Evolutionary conservation across 2,888 invertebrate species (phyloP), one percentile per base, ranked within the genome.

Genomic region (Fragum sueziense): DNA sequence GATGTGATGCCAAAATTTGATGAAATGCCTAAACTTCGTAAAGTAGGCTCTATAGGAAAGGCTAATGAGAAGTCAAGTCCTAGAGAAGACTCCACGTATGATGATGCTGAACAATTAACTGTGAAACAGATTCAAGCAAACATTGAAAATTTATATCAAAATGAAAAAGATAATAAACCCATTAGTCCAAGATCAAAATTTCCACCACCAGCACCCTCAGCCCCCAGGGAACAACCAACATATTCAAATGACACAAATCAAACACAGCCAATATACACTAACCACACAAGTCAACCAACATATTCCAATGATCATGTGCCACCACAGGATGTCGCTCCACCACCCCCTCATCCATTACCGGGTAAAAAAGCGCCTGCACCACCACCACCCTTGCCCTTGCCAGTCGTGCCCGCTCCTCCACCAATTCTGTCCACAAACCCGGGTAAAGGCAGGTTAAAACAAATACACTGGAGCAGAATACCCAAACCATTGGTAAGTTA

Each of bases 401-500:
- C 76, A 31, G 17, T 11, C 4, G 34, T 59, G 20, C 73, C 79
- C 22, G 51, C 74, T 6, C 73, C 74, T 4, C 78, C 83, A 20
- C 72, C 78, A n/a, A 20, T 31, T 3, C 14, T 33, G 27, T n/a
- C n/a, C 17, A 33, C 33, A 61, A 33, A 29, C 14, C 27, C 22
- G 14, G 65, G 37, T 20, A 76, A 68, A 27, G 84, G 84, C 6
- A 76, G 62, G 25, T 75, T 89, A 52, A 88, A 87, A 69, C 87
- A 86, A 61, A 85, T 88, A 0, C 87, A 88, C 73, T 89, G 89
- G 89, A 83, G 69, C 17, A 77, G 85, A 62, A 84, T 88, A 22
- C 81, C 84, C 6, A 86, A 83, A 70, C 82, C 80, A 20, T 57
- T 85, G 82, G 89, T 89, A 80, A 74, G 85, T 74, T 14, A 47